Evolutionary conservation across 2,888 invertebrate species (phyloP).

Genomic region (Melitaea athalia): DNA sequence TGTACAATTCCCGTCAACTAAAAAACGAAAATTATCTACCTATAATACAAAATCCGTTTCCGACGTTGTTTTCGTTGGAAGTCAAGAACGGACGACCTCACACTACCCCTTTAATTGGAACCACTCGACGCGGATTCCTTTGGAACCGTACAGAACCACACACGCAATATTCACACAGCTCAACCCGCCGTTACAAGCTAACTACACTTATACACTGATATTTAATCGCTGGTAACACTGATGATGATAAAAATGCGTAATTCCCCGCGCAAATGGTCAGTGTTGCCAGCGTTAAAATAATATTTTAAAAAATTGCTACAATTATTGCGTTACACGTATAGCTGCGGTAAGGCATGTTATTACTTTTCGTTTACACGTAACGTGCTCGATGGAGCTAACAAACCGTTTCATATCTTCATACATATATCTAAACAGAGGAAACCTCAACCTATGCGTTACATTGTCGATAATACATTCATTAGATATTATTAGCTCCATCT

Average conservation of each 20-base stretch:
- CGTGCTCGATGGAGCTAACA: slow-evolving; percentile 33
- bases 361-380: slow-evolving; percentile 28
- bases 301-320: slow-evolving; percentile 8
- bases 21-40: slow-evolving; percentile 53
- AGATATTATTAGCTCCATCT: slow-evolving; percentile 36
- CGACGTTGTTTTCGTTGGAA: slow-evolving; percentile 39
- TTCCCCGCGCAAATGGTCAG: slow-evolving; percentile 14
- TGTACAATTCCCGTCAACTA: slow-evolving; percentile 43
- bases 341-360: slow-evolving; percentile 36
- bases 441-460: not conserved
- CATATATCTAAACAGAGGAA: slow-evolving; percentile 2
- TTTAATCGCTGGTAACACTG: slow-evolving; percentile 35
- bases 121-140: not conserved
- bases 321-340: slow-evolving; percentile 29
- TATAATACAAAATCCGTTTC: slow-evolving; percentile 50
- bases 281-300: slow-evolving; percentile 30
- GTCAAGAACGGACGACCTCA: not conserved
- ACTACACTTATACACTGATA: slow-evolving; percentile 32
- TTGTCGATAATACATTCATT: slow-evolving; percentile 16
- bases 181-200: slow-evolving; percentile 27
- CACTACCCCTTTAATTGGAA: not conserved
- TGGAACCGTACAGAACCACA: slow-evolving; percentile 28
- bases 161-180: slow-evolving; percentile 7
- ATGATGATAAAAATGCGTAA: not conserved
- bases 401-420: slow-evolving; percentile 16